Evolutionary conservation across 1,140 invertebrate genomes (phyloP).

Genomic region (Scaptomyza pallida): DNA sequence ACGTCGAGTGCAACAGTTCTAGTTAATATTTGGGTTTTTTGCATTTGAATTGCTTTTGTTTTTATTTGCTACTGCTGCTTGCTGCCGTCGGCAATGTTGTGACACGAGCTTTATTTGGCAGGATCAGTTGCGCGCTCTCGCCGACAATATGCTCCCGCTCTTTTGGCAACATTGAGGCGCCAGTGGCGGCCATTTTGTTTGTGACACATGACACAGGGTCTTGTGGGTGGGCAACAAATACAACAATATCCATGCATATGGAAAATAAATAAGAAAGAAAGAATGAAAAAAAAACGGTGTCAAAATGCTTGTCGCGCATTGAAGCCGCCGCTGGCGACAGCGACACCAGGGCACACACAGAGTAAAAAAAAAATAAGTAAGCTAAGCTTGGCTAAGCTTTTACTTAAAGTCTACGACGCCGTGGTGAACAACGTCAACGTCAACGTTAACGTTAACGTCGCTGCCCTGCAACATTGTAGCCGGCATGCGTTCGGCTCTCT

Average conservation of each 20-base stretch:
- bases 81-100: slow-evolving; percentile 26
- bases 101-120: slow-evolving; percentile 8
- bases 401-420: slow-evolving; percentile 21
- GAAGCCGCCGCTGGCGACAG: slow-evolving; percentile 45
- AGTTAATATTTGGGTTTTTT: too few species aligned
- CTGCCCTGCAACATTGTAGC: slow-evolving; percentile 48
- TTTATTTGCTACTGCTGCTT: neutral
- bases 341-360: slow-evolving; percentile 10
- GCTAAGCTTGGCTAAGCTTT: slow-evolving; percentile 64
- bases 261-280: neutral
- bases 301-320: slow-evolving; percentile 70
- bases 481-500: slow-evolving; percentile 28
- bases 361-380: slow-evolving; percentile 39
- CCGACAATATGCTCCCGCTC: neutral
- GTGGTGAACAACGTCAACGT: slow-evolving; percentile 8
- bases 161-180: neutral
- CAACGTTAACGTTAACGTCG: slow-evolving; percentile 4
- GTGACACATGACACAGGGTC: neutral
- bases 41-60: neutral
- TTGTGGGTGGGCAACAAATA: slow-evolving; percentile 14
- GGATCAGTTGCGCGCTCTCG: slow-evolving; percentile 27
- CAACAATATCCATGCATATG: too few species aligned
- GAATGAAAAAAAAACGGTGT: slow-evolving; percentile 52
- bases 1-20: slow-evolving; percentile 30
- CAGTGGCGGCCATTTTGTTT: slow-evolving; percentile 21